Evolutionary conservation across 1,140 invertebrate genomes (phyloP), one percentile per base, ranked within the genome.

Genomic region (Camponotus floridanus): DNA sequence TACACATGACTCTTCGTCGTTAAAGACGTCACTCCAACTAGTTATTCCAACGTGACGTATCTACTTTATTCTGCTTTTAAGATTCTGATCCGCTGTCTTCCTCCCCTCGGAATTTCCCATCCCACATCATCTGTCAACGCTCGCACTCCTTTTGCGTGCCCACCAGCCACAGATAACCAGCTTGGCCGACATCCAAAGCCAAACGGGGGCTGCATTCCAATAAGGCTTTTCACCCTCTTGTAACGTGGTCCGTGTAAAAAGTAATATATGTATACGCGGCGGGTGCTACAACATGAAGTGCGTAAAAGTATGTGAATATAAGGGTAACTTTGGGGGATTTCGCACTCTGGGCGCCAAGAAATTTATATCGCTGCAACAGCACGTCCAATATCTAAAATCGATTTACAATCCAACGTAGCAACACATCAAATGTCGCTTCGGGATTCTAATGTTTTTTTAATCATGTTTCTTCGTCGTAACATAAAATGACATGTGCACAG

Each of bases 161-260:
- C 78, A 55, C 45, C 33, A 61, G 51, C 61, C 61, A 36, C 68
- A 80, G 85, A 83, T 91, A 91, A 88, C 91, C 65, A 59, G 87
- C 59, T 92, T 91, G 91, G 91, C 87, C 62, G 7, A n/a, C 57
- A 79, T 92, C 89, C 91, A 92, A 67, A 86, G 89, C 85, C 87
- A 78, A 68, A 73, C 65, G 51, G 61, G 13, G 74, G 71, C 65
- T 76, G 79, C 85, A 81, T 88, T 91, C 85, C 89, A 80, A 89
- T 79, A 83, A 64, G 76, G 67, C 74, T 65, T 67, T 68, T 62
- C 48, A 51, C 57, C 26, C 81, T 61, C 59, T 64, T 74, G n/a
- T 64, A 39, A 18, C 86, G 61, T 45, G 62, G 21, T 42, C 59
- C 51, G 45, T 55, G 15, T 48, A 45, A 59, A 9, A 13, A 7